Percentiles rank a stretch among this genome's conserved stretches.
Evolutionary conservation across 2,888 invertebrate genomes (phyloP).

Genomic region (Diaphora mendica): DNA sequence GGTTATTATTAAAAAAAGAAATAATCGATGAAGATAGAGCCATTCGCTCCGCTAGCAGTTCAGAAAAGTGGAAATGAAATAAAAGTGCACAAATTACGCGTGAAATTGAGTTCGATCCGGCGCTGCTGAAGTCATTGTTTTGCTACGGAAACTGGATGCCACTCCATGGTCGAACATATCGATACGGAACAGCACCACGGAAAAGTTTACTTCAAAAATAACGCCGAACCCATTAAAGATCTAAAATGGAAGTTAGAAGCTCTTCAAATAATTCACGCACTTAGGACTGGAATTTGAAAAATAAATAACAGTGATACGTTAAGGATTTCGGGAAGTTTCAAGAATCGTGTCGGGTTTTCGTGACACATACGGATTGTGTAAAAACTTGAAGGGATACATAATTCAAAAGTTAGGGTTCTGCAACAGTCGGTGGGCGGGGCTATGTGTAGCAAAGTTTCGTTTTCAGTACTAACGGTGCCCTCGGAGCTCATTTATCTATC

Average conservation of each 20-base stretch:
- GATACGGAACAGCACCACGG: conserved; percentile 34
- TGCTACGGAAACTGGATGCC: conserved; percentile 67
- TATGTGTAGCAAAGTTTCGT: conserved; percentile 75
- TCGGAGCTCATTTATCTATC: conserved; percentile 76
- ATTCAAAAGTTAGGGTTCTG: conserved; percentile 71
- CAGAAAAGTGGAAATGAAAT: conserved; percentile 76
- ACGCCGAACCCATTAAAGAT: conserved; percentile 28
- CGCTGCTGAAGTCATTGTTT: conserved; percentile 73
- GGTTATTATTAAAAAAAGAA: not conserved
- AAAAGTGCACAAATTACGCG: conserved; percentile 83
- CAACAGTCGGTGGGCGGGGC: conserved; percentile 60
- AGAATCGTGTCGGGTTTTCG: conserved; percentile 55
- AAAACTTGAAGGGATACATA: conserved; percentile 75
- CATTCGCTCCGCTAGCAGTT: conserved; percentile 55
- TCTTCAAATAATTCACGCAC: conserved; percentile 29
- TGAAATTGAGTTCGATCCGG: conserved; percentile 82
- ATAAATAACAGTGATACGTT: conserved; percentile 39
- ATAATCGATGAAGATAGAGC: conserved; percentile 12
- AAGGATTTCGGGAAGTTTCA: conserved; percentile 52
- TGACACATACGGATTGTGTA: conserved; percentile 61
- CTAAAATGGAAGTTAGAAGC: conserved; percentile 23
- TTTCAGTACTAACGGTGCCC: conserved; percentile 72
- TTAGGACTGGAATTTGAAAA: conserved; percentile 19
- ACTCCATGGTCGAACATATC: conserved; percentile 52
- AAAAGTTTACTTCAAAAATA: conserved; percentile 35